Percentiles rank a stretch among this genome's conserved stretches.
Evolutionary conservation across 1,140 invertebrate species (phyloP).

Genomic region (Marisa cornuarietis): DNA sequence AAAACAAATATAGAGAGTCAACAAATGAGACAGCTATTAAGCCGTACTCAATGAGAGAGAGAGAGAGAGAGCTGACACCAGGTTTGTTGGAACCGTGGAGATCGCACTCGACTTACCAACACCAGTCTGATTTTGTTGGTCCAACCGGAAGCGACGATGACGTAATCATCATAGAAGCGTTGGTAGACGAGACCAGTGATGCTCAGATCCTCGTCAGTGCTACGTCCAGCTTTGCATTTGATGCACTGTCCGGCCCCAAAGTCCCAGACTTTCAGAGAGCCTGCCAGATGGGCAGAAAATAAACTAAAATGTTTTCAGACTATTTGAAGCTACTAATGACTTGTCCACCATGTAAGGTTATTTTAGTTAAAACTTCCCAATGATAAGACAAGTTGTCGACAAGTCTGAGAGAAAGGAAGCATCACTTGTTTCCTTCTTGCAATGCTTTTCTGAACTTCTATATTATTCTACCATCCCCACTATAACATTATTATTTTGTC

Average conservation of each 20-base stretch:
- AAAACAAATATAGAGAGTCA: too few relatives aligned
- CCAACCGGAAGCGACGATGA: conserved; percentile 56
- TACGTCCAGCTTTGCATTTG: conserved; percentile 43
- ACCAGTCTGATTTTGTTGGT: conserved; percentile 59
- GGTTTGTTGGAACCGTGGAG: too few relatives aligned
- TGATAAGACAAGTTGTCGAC: too few relatives aligned
- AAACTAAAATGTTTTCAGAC: too few relatives aligned
- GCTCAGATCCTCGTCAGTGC: conserved; percentile 51
- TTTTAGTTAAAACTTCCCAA: too few relatives aligned
- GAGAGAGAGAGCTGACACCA: too few relatives aligned
- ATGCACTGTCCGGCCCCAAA: conserved; percentile 63
- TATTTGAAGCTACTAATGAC: too few relatives aligned
- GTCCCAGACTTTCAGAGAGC: conserved; percentile 64
- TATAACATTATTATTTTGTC: background rate
- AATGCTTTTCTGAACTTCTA: background rate
- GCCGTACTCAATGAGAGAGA: too few relatives aligned
- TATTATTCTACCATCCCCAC: background rate
- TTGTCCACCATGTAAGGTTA: too few relatives aligned
- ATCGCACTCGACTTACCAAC: conserved; percentile 39
- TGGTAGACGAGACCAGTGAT: conserved; percentile 53
- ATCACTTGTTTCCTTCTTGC: background rate
- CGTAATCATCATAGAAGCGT: conserved; percentile 43
- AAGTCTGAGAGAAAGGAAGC: background rate
- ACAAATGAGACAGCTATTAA: too few relatives aligned
- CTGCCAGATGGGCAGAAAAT: conserved; percentile 33